Evolutionary conservation across 2,888 invertebrate species (phyloP), one percentile per base, ranked within the genome.

Genomic region (Luffia ferchaultella): DNA sequence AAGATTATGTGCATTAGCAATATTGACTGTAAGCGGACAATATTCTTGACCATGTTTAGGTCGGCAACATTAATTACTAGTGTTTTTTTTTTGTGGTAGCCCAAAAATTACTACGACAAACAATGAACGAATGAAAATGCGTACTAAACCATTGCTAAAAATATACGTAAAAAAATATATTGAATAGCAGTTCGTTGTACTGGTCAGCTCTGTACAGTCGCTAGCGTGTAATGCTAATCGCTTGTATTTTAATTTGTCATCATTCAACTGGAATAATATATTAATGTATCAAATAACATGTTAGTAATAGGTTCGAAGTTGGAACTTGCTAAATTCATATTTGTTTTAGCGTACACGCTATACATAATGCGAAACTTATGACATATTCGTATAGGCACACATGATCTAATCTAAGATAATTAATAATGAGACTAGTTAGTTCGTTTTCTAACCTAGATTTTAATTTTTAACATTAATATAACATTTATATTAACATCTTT

Each of bases 381-480:
- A 30, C 30, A 30, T 30, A 30, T 30, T 12, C 12, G 30, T 54
- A 55, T 54, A 83, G 80, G 82, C 82, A 82, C 82, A 73, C 78
- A 65, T 67, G 67, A 71, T 77, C 73, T 78, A 75, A 64, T 64
- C 72, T 78, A 76, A 70, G 71, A 76, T 75, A 73, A 75, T 62
- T 61, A 63, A 58, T 61, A 60, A 76, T 80, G 79, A 83, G 82
- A 83, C 82, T 83, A 82, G 82, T 83, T 83, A 83, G 82, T 53
- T 51, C 43, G 65, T 62, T 74, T 75, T 64, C 65, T 69, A 80
- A 78, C 60, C 52, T 72, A 78, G 77, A 60, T 63, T 66, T 75
- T 76, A 71, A 73, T 73, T 70, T 71, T 66, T 70, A 50, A 50
- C 53, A 53, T 43, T 50, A 47, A 55, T 54, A 54, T 53, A 52